Evolutionary conservation across 2,888 invertebrate genomes (phyloP).

Genomic region (Hemicrepidius hirtus): DNA sequence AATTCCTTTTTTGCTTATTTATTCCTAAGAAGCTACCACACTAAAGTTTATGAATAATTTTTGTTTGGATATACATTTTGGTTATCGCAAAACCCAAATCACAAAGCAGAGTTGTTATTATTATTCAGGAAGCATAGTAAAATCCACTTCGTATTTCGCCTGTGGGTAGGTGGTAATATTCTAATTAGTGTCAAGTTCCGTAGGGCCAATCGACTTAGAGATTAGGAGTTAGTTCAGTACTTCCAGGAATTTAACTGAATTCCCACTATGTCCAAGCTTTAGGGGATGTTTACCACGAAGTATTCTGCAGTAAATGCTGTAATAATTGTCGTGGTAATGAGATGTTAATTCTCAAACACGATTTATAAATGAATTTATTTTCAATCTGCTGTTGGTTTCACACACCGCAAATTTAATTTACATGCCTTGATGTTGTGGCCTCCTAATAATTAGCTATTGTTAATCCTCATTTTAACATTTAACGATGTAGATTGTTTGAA

Average conservation of each 20-base stretch:
- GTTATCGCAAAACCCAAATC: not conserved
- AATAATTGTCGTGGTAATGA: conserved; percentile 3
- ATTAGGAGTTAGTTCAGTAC: conserved; percentile 37
- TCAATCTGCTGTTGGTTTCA: too few relatives aligned
- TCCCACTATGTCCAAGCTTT: conserved; percentile 25
- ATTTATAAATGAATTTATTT: not conserved
- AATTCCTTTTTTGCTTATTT: too few relatives aligned
- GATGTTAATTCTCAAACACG: not conserved
- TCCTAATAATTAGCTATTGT: too few relatives aligned
- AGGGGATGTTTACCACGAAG: conserved; percentile 27
- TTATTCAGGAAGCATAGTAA: conserved; percentile 2
- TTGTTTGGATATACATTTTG: too few relatives aligned
- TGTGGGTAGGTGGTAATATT: conserved; percentile 32
- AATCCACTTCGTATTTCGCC: conserved; percentile 23
- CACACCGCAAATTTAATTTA: too few relatives aligned
- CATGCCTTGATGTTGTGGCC: too few relatives aligned
- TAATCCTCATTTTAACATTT: too few relatives aligned
- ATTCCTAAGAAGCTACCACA: too few relatives aligned
- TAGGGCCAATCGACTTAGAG: conserved; percentile 35
- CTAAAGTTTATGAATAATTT: too few relatives aligned
- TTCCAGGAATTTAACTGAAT: conserved; percentile 36
- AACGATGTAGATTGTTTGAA: too few relatives aligned
- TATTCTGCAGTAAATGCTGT: conserved; percentile 6
- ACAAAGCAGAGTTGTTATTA: not conserved
- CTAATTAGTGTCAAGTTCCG: conserved; percentile 37